These are phyloP conservation scores for Apeira syringaria DNA, from an alignment of 2,888 invertebrate species.

Conservation along the genomic window DNA sequence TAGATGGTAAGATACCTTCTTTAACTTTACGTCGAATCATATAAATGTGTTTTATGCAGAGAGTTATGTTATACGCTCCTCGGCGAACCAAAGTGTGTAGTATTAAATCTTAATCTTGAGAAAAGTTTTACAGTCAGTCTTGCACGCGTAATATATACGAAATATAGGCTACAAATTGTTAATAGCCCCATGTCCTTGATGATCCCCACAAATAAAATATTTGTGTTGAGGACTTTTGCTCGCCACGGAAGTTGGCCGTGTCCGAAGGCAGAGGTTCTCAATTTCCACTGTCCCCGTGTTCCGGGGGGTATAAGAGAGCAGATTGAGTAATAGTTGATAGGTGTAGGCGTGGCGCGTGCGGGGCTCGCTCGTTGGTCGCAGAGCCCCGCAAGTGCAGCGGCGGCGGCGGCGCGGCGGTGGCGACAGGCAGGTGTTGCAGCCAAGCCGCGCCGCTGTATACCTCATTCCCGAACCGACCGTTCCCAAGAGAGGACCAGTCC, in stretches of 20 bases:
- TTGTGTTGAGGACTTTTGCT: too few relatives aligned
- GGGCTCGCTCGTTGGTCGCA: constrained; percentile 46
- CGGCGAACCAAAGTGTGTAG: constrained; percentile 8
- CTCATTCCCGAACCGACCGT: constrained; percentile 55
- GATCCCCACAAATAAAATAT: too few relatives aligned
- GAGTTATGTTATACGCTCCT: constrained; percentile 13
- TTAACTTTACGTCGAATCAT: constrained; percentile 23
- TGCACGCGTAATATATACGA: too few relatives aligned
- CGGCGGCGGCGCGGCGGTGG: too few relatives aligned
- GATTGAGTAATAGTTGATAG: not conserved
- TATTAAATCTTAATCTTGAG: not conserved
- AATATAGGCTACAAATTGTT: too few relatives aligned
- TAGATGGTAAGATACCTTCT: constrained; percentile 29
- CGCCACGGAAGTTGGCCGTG: constrained; percentile 3
- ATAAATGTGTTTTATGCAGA: constrained; percentile 23
- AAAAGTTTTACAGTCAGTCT: too few relatives aligned
- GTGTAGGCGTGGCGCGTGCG: constrained; percentile 63
- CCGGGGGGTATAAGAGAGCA: too few relatives aligned
- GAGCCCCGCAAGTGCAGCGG: constrained; percentile 73
- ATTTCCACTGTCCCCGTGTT: too few relatives aligned
- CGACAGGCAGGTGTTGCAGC: constrained; percentile 73
- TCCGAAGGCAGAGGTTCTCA: not conserved
- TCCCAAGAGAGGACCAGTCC: constrained; percentile 39
- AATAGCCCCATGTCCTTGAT: too few relatives aligned
- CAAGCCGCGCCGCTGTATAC: constrained; percentile 31